These are phyloP conservation scores for Melieria crassipennis DNA, from an alignment of 2,888 invertebrate species.

Conservation along the genomic window DNA sequence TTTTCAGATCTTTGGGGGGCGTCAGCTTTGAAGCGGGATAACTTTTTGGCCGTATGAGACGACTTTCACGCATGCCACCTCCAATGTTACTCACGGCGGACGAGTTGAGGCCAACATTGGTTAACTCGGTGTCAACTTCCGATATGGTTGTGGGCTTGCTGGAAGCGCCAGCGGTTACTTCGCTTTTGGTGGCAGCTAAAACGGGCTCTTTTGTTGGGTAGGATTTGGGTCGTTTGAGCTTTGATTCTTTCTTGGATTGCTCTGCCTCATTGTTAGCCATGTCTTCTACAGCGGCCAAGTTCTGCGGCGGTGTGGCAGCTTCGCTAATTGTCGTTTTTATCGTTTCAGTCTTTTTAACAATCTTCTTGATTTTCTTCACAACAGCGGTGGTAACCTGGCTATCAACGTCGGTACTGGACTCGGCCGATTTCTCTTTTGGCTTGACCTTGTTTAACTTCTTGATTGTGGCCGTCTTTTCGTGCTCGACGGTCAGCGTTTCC, in stretches of 20 bases:
- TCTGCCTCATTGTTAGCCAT: constrained; percentile 37
- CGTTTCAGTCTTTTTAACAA: constrained; percentile 54
- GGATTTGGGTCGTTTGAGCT: constrained; percentile 69
- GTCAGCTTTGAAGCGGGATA: constrained; percentile 68
- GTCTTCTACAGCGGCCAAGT: constrained; percentile 23
- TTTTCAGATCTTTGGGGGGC: constrained; percentile 62
- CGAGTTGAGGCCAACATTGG: constrained; percentile 18
- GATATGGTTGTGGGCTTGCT: constrained; percentile 27
- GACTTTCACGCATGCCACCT: constrained; percentile 51
- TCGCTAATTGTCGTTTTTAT: constrained; percentile 39
- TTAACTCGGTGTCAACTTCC: constrained; percentile 13
- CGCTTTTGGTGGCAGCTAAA: constrained; percentile 43
- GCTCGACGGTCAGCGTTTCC: constrained; percentile 26
- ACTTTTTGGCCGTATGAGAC: constrained; percentile 70
- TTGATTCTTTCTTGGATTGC: constrained; percentile 65
- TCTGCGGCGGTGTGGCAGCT: constrained; percentile 21
- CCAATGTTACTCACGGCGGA: constrained; percentile 9
- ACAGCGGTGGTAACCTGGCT: constrained; percentile 43
- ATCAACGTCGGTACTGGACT: constrained; percentile 37
- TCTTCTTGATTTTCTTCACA: constrained; percentile 57
- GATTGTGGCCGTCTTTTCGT: constrained; percentile 46
- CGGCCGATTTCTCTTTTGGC: constrained; percentile 52
- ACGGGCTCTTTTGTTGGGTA: constrained; percentile 67
- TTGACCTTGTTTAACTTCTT: constrained; percentile 57
- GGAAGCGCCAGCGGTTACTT: constrained; percentile 37